These are phyloP conservation scores for Micromesistius poutassou DNA, from an alignment of 2,797 vertebrate genomes.

Conservation along the genomic window DNA sequence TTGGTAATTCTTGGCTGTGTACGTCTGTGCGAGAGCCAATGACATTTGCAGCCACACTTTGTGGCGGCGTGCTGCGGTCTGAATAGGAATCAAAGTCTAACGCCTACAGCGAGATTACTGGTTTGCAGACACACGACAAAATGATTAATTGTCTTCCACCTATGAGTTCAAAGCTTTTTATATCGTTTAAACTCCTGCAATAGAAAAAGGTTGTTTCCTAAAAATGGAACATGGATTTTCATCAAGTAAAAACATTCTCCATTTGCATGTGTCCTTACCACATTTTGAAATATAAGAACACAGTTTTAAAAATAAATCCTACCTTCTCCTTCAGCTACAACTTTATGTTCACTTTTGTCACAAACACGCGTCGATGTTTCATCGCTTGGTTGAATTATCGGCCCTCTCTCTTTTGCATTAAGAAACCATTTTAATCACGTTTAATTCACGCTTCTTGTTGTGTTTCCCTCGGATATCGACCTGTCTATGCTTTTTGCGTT, in stretches of 20 bases:
- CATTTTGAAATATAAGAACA: conserved; percentile 62
- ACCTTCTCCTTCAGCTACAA: conserved; percentile 44
- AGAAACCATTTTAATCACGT: conserved; percentile 24
- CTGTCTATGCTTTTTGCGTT: conserved; percentile 52
- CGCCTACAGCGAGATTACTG: conserved; percentile 51
- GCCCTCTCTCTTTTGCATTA: conserved; percentile 20
- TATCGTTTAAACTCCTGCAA: conserved; percentile 65
- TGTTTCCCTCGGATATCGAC: conserved; percentile 32
- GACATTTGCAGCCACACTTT: conserved; percentile 29
- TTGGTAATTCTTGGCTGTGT: conserved; percentile 41
- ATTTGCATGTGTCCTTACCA: conserved; percentile 50
- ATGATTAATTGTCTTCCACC: conserved; percentile 46
- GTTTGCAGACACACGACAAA: conserved; percentile 59
- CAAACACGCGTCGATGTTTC: conserved; percentile 48
- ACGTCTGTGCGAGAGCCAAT: conserved; percentile 33
- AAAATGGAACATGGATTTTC: conserved; percentile 68
- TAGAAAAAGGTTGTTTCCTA: conserved; percentile 66
- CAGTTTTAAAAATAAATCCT: conserved; percentile 53
- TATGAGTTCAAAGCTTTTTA: conserved; percentile 41
- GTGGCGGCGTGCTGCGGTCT: conserved; percentile 37
- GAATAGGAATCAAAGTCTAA: conserved; percentile 54
- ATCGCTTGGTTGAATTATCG: conserved; percentile 32
- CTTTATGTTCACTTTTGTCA: conserved; percentile 51
- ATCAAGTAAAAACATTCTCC: conserved; percentile 69
- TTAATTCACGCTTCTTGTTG: conserved; percentile 41